Percentiles rank a stretch among this genome's conserved stretches.
Evolutionary conservation across 2,797 vertebrate genomes (phyloP).

Genomic region (Nyctibius grandis): DNA sequence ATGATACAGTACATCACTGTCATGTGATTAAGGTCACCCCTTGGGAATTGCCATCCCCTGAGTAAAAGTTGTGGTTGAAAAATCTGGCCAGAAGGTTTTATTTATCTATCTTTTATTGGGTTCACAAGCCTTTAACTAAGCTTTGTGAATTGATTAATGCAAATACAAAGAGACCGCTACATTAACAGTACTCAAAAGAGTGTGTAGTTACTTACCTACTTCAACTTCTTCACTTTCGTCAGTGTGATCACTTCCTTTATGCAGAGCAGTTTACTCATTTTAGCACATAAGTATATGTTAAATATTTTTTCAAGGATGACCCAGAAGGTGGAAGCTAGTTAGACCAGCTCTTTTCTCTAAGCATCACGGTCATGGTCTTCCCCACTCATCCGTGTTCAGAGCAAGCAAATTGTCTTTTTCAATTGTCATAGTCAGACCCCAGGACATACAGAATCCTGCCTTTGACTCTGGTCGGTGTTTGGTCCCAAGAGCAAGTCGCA

Average conservation of each 20-base stretch:
- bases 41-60: not conserved
- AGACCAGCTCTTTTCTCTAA: not conserved
- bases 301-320: not conserved
- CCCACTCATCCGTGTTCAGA: not conserved
- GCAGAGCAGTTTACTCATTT: not conserved
- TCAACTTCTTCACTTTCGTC: not conserved
- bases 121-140: not conserved
- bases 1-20: slow-evolving; percentile 59
- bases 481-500: not conserved
- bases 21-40: slow-evolving; percentile 54
- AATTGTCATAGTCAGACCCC: not conserved
- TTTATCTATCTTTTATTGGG: not conserved
- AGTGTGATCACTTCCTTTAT: not conserved
- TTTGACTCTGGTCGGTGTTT: not conserved
- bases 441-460: not conserved
- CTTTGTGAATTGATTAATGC: not conserved
- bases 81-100: not conserved
- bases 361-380: not conserved
- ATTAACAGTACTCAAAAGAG: not conserved
- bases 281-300: not conserved
- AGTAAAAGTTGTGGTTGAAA: not conserved
- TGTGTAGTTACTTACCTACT: not conserved
- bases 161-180: not conserved
- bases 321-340: not conserved
- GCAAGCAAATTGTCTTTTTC: not conserved